Base-by-base conservation (phyloP, 2,113 vertebrate genomes). In the Chaetodon auriga region DNA sequence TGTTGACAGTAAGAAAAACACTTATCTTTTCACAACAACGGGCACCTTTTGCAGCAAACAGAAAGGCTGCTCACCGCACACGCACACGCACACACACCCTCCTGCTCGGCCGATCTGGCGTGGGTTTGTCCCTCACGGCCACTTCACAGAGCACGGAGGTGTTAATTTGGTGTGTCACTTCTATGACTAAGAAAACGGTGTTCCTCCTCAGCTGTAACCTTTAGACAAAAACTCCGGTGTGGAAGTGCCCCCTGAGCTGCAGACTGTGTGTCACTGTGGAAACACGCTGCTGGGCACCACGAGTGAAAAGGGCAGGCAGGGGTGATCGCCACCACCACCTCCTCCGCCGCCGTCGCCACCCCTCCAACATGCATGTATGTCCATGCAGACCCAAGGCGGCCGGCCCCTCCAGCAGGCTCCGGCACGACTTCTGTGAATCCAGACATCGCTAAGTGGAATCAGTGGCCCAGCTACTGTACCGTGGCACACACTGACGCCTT, bases 141-240 rank as follows among this genome's bases (percentile, higher is more conserved):
- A 43, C 80, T 65, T 75, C 75, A 57, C 69, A 19, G 62, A 87
- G 75, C 75, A 70, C 2, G 19, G 85, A 90, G 82, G 90, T 85
- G 91, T 86, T 90, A 80, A 85, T 89, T 75, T 76, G 68, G 46
- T 21, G 73, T 87, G 90, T 86, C 81, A 86, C 84, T 68, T 72
- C 73, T 68, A 63, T 75, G 82, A 90, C 78, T 81, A 70, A 68
- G 61, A 68, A 74, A 80, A 55, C 5, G 83, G 66, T 75, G 54
- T 66, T 68, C 62, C 79, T 85, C 75, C 74, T 78, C 78, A 63
- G 78, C 68, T 64, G 48, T 81, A 91, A 91, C 84, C 86, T 90
- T 88, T 88, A 81, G 45, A 86, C 46, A 7, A 58, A 53, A 19
- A 13, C 15, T 66, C 16, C 35, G 7, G 58, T 10, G 66, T 74